Evolutionary conservation across 2,888 invertebrate species (phyloP), one percentile per base, ranked within the genome.

Genomic region (Emmelina monodactyla): DNA sequence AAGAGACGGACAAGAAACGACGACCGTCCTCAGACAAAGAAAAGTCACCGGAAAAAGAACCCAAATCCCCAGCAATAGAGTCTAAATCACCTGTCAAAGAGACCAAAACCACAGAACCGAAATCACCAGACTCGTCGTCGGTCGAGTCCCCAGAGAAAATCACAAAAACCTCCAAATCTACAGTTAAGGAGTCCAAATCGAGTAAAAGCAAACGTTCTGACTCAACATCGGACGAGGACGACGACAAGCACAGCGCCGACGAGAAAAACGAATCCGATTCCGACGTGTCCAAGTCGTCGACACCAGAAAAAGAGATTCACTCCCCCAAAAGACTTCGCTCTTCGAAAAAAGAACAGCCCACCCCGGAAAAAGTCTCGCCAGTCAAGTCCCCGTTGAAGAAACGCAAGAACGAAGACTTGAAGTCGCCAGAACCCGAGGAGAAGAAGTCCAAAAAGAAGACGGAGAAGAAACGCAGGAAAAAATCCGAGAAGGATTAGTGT

Each of bases 401-500:
- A 37, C 47, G 70, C 16, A 68, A 57, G 44, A 40, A 50, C 0
- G 64, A 63, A 2, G 66, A 69, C 25, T 53, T 58, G 37, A 56
- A 55, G 1, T 51, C 56, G 0, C 60, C 60, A 0, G 70, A 67
- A 6, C 47, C 54, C 12, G 64, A 68, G 35, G 48, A 59, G 40
- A 60, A 60, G 37, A 50, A 49, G 43, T 53, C 50, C 39, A 49
- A 47, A 14, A 30, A 32, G 39, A 58, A 53, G 22, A 31, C 45
- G 13, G 58, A 59, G 35, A 61, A 60, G 55, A 51, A 47, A 40
- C 61, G 55, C 29, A 49, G 53, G 45, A 82, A 63, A 64, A 76
- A 66, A 53, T 62, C 63, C 0, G 75, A 71, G 51, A 80, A 73
- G 39, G 75, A 76, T 51, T 76, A 78, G 78, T 75, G 76, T 67